Evolutionary conservation across 2,888 invertebrate species (phyloP).

Genomic region (Stenotaenia linearis): DNA sequence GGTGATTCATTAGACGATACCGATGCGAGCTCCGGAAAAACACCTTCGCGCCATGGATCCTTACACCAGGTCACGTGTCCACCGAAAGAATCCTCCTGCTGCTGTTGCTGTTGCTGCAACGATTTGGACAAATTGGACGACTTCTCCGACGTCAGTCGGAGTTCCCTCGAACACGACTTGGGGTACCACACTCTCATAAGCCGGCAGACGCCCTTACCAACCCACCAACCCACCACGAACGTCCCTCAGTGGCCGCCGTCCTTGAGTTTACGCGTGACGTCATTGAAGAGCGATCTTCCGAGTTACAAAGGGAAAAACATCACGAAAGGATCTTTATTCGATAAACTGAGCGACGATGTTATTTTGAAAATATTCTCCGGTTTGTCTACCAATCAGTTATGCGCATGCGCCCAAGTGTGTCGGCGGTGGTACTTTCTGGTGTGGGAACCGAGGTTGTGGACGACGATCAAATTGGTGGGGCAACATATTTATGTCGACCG

Average conservation of each 20-base stretch:
- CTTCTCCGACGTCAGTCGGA: slow-evolving; percentile 30
- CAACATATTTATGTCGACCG: slow-evolving; percentile 59
- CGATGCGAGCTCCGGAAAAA: not conserved
- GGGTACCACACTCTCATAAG: slow-evolving; percentile 68
- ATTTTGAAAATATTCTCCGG: slow-evolving; percentile 64
- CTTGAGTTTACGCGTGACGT: no score
- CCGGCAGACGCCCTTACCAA: slow-evolving; percentile 36
- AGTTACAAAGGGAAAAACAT: slow-evolving; percentile 43
- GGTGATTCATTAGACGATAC: not conserved
- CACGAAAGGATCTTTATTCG: slow-evolving; percentile 49
- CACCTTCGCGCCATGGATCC: not conserved
- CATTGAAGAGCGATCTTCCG: no score
- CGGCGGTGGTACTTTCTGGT: slow-evolving; percentile 67
- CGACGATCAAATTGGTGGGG: slow-evolving; percentile 59
- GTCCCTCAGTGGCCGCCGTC: slow-evolving; percentile 32
- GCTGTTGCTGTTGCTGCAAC: slow-evolving; percentile 27
- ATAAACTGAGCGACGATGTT: slow-evolving; percentile 61
- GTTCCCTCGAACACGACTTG: slow-evolving; percentile 67
- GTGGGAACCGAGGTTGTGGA: slow-evolving; percentile 73
- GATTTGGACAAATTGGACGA: not conserved
- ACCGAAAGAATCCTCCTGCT: not conserved
- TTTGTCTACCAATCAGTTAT: slow-evolving; percentile 65
- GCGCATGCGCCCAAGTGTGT: slow-evolving; percentile 68
- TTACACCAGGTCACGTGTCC: not conserved
- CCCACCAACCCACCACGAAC: slow-evolving; percentile 35